Evolutionary conservation across 1,140 invertebrate species (phyloP), one percentile per base, ranked within the genome.

Genomic region (Zaprionus africanus): DNA sequence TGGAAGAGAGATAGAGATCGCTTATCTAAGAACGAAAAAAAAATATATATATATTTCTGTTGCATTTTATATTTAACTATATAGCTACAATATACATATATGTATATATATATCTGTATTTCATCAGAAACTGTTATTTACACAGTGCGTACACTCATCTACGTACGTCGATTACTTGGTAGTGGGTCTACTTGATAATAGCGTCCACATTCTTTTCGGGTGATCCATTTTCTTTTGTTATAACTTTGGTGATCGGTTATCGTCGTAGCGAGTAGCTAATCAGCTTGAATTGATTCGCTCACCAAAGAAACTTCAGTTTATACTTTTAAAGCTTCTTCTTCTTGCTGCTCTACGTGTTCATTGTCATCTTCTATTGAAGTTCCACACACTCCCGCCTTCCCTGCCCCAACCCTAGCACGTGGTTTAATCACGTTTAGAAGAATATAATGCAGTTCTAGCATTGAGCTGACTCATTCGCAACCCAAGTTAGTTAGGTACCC

Each of bases 351-450:
- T 43, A 19, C 31, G 41, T 46, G n/a, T 46, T 17, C n/a, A 46
- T 46, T 46, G 41, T 31, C 57, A 51, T 53, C 63, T 36, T 34
- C 9, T 13, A 46, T 34, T 34, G 17, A n/a, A 34, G 31, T 34
- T 11, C 34, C 24, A 13, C 12, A 1, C 11, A 11, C 36, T 28
- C 24, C 12, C 46, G 12, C 15, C 0, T 17, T 7, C 5, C 19
- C 19, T 11, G 28, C 12, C 11, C 7, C 1, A 5, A 12, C 26
- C 11, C 15, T 26, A 17, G 54, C 82, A 85, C 82, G 78, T 85
- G 82, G 82, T 46, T 34, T 62, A 74, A 85, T 85, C 82, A 85
- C 82, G 78, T 75, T 84, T 82, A 80, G 36, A 15, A 46, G 36
- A 58, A 17, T 19, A 19, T n/a, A 46, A 1, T 7, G 34, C 3